Percentiles rank a stretch among this genome's conserved stretches.
These are phyloP conservation scores for Neodiprion lecontei DNA, from an alignment of 1,140 invertebrate species.

Conservation along the genomic window DNA sequence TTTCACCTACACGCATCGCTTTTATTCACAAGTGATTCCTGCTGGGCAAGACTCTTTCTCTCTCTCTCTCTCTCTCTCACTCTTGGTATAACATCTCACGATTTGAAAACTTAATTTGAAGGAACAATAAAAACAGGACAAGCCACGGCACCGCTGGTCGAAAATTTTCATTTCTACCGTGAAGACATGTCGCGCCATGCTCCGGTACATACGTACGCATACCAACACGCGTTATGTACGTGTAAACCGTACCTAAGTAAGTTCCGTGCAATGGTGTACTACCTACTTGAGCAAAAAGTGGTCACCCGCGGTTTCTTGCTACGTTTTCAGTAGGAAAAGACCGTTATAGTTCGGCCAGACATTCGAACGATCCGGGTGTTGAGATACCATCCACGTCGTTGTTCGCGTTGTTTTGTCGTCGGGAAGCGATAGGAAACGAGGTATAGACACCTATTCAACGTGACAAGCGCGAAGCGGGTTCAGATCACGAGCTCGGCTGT, in stretches of 20 bases:
- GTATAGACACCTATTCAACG: not conserved
- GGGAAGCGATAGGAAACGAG: not conserved
- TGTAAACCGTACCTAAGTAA: not conserved
- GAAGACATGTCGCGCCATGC: too few relatives aligned
- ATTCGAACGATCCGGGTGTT: not conserved
- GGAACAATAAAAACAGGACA: too few relatives aligned
- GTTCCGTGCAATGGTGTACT: not conserved
- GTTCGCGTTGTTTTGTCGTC: not conserved
- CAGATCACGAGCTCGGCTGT: too few relatives aligned
- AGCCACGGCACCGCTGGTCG: too few relatives aligned
- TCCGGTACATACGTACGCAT: not conserved
- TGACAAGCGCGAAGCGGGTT: not conserved
- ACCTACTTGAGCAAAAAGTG: not conserved
- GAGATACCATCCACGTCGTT: not conserved
- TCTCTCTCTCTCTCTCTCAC: too few relatives aligned
- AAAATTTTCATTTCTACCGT: too few relatives aligned
- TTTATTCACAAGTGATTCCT: too few relatives aligned
- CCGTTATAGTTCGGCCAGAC: not conserved
- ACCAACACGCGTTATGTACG: not conserved
- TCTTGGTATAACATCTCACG: too few relatives aligned
- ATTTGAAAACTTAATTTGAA: too few relatives aligned
- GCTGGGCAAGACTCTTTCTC: too few relatives aligned
- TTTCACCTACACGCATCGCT: too few relatives aligned
- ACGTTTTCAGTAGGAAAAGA: constrained; percentile 5
- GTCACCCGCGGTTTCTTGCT: constrained; percentile 1